Conservation (phyloP, 2,888 invertebrate genomes). For the Heliothis peltigera region DNA sequence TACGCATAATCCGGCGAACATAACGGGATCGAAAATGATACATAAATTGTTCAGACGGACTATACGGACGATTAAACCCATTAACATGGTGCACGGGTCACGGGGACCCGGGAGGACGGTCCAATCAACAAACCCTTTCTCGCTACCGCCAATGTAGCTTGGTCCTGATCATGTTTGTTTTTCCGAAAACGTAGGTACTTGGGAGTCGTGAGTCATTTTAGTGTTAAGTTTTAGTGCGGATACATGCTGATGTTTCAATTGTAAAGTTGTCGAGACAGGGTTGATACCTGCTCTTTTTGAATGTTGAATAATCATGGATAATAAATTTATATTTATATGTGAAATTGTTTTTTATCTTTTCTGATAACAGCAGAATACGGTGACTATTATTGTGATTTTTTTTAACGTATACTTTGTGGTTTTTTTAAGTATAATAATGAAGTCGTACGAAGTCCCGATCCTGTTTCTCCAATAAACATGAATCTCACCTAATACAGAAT, state of each 20-base stretch:
- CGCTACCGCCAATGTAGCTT: slow-evolving; percentile 52
- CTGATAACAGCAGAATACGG: neutral
- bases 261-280: neutral
- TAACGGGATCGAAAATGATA: slow-evolving; percentile 90
- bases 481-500: slow-evolving; percentile 45
- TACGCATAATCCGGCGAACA: slow-evolving; percentile 84
- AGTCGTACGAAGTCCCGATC: neutral
- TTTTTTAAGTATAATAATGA: neutral
- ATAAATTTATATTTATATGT: neutral
- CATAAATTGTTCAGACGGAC: slow-evolving; percentile 88
- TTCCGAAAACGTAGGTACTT: slow-evolving; percentile 59
- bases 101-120: slow-evolving; percentile 74
- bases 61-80: slow-evolving; percentile 87
- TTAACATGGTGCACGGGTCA: slow-evolving; percentile 86
- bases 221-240: slow-evolving; percentile 15
- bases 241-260: slow-evolving; percentile 1
- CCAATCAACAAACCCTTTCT: slow-evolving; percentile 87
- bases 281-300: neutral
- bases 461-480: slow-evolving; percentile 19
- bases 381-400: neutral
- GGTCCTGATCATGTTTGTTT: slow-evolving; percentile 56
- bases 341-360: neutral
- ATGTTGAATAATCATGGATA: neutral
- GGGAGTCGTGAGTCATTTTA: slow-evolving; percentile 26
- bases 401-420: neutral